Percentiles rank a stretch among this genome's conserved stretches.
phyloP scores from a whole-genome alignment of 2,888 invertebrate species.

The Apeira syringaria region DNA sequence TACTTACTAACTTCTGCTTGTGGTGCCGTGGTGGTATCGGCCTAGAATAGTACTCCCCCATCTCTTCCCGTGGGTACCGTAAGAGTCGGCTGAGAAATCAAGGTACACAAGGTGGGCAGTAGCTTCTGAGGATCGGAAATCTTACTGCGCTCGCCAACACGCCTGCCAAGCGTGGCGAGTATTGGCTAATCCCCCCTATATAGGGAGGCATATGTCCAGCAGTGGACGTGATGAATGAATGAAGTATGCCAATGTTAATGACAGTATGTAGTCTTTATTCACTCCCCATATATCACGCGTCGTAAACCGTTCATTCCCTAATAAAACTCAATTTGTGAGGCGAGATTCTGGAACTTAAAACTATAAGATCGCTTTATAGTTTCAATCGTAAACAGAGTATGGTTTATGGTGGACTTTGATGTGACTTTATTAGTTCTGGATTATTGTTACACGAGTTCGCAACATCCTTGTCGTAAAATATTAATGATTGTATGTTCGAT shows the following conservation, averaged over 20 bases:
- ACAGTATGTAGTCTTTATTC: conserved; percentile 37
- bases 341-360: conserved; percentile 64
- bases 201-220: too few relatives aligned
- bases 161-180: too few relatives aligned
- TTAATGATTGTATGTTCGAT: too few relatives aligned
- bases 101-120: too few relatives aligned
- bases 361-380: conserved; percentile 63
- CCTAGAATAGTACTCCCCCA: too few relatives aligned
- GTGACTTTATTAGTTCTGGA: conserved; percentile 56
- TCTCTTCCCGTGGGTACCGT: too few relatives aligned
- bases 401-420: conserved; percentile 61
- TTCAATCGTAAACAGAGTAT: conserved; percentile 56
- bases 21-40: too few relatives aligned
- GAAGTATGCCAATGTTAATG: conserved; percentile 10
- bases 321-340: conserved; percentile 73
- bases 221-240: too few relatives aligned
- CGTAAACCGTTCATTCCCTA: conserved; percentile 65
- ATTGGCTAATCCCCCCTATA: too few relatives aligned
- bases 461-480: conserved; percentile 44
- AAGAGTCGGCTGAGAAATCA: too few relatives aligned
- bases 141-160: too few relatives aligned
- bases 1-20: neutral
- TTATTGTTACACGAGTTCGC: conserved; percentile 41
- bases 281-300: conserved; percentile 49
- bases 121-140: too few relatives aligned